Evolutionary conservation across 2,113 vertebrate species (phyloP).

Genomic region (human (Homo sapiens)): DNA sequence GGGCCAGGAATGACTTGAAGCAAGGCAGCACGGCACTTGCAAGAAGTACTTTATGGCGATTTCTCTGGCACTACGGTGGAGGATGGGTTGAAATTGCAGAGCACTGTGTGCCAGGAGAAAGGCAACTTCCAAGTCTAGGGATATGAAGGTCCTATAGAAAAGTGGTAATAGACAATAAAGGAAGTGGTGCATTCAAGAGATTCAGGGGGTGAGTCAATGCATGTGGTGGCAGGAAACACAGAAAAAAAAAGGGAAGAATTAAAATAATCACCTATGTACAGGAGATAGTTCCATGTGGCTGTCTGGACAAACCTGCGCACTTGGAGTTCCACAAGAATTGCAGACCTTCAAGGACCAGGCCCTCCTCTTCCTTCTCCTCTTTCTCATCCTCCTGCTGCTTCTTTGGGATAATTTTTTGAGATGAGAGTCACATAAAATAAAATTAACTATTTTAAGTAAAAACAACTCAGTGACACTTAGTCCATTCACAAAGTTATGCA

Average conservation of each 20-base stretch:
- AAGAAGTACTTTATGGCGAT: too few species aligned
- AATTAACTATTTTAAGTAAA: not conserved
- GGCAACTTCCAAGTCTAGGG: not conserved
- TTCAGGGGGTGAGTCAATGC: rapidly evolving
- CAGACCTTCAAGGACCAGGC: too few species aligned
- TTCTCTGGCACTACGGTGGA: not conserved
- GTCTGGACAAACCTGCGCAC: not conserved
- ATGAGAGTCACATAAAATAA: not conserved
- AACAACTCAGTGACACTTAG: not conserved
- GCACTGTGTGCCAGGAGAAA: not conserved
- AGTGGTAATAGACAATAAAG: too few species aligned
- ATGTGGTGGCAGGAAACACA: not conserved
- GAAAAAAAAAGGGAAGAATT: not conserved
- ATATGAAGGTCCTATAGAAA: not conserved
- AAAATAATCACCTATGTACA: rapidly evolving
- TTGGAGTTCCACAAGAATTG: not conserved
- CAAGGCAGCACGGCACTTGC: rapidly evolving
- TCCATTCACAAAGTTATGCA: too few species aligned
- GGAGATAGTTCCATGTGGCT: rapidly evolving
- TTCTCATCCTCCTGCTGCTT: not conserved
- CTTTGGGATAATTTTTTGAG: not conserved
- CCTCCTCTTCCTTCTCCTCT: not conserved
- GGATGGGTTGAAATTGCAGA: not conserved
- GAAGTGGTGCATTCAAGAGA: not conserved
- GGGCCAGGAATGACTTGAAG: too few species aligned